These are phyloP conservation scores for Tipula lateralis DNA, from an alignment of 2,888 invertebrate species.

Conservation along the genomic window DNA sequence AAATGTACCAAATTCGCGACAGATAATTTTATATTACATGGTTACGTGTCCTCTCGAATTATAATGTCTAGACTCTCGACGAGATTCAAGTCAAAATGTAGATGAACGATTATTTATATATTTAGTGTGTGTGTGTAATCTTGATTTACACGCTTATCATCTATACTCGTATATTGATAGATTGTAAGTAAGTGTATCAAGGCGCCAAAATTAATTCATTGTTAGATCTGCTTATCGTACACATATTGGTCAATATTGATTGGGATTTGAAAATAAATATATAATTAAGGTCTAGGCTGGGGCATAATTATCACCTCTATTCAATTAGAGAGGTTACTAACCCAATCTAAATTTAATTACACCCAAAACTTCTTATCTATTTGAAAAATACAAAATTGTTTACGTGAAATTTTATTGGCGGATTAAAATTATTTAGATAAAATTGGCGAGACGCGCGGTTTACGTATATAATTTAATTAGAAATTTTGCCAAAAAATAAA, in stretches of 20 bases:
- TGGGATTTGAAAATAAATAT: too few species aligned
- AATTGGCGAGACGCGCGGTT: background rate
- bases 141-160: background rate
- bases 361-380: background rate
- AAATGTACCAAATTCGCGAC: background rate
- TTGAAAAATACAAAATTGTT: background rate
- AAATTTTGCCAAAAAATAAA: background rate
- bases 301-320: background rate
- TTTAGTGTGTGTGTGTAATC: background rate
- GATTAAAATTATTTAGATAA: background rate
- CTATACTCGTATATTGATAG: background rate
- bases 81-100: background rate
- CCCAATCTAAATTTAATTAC: background rate
- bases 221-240: background rate
- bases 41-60: background rate
- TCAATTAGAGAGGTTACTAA: background rate
- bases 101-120: background rate
- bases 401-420: background rate
- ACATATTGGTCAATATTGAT: background rate
- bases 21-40: background rate
- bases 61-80: background rate
- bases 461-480: background rate
- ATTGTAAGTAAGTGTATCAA: background rate
- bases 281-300: background rate
- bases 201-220: background rate